A percentile compares a stretch with the other conserved stretches of the same genome.
These are phyloP conservation scores for Pentamera pediparva DNA, from an alignment of 53 echinoderm and acorn worm genomes.

Conservation along the genomic window DNA sequence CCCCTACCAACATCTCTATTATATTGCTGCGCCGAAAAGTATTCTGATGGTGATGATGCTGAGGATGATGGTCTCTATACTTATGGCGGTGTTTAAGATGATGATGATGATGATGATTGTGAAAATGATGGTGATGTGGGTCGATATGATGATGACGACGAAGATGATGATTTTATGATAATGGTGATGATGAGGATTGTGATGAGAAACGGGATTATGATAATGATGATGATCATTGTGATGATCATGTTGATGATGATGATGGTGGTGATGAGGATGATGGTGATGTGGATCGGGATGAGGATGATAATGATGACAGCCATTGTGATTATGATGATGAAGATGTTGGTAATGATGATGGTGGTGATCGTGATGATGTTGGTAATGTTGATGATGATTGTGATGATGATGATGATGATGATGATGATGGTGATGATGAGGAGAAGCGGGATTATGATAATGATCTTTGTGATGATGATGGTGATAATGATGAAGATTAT, in stretches of 20 bases:
- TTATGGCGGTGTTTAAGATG: neutral
- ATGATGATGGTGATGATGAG: neutral
- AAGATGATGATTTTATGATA: neutral
- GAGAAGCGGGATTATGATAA: neutral
- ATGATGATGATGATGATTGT: constrained; percentile 3
- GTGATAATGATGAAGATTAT: too few species aligned
- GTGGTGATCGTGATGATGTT: neutral
- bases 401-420: neutral
- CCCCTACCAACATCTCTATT: too few species aligned
- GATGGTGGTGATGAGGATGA: too few species aligned
- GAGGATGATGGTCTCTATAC: neutral
- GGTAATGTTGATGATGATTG: neutral
- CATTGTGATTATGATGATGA: neutral
- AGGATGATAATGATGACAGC: neutral
- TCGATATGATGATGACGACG: neutral
- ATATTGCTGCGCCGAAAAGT: too few species aligned
- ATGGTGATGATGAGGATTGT: neutral
- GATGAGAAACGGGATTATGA: neutral
- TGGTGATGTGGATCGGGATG: too few species aligned
- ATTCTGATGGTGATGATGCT: too few species aligned
- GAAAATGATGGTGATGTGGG: neutral
- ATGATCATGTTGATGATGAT: neutral
- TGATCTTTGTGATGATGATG: too few species aligned
- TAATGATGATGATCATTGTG: neutral
- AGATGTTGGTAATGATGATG: neutral